Percentiles rank a stretch among this genome's conserved stretches.
Evolutionary conservation across 2,888 invertebrate species (phyloP).

Genomic region (Phengaris alcon): DNA sequence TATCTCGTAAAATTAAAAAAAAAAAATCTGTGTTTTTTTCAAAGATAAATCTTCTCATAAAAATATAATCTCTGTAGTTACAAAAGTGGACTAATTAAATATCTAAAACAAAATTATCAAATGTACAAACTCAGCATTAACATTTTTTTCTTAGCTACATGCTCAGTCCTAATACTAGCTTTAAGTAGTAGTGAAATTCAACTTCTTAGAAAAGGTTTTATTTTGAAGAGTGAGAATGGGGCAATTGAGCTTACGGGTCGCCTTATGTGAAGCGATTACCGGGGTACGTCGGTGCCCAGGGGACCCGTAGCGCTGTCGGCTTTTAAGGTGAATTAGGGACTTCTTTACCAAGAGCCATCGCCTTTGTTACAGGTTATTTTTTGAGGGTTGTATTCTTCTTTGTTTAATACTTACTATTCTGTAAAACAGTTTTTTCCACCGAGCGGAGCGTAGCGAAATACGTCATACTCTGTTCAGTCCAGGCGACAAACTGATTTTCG

Average conservation of each 20-base stretch:
- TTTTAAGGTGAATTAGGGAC: conserved; percentile 16
- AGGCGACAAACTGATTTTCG: too few species aligned
- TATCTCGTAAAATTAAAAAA: too few species aligned
- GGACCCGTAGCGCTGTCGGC: conserved; percentile 7
- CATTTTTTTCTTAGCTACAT: background rate
- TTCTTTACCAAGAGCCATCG: conserved; percentile 2
- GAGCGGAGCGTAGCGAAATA: too few species aligned
- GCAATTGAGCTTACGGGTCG: conserved; percentile 23
- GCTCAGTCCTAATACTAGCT: background rate
- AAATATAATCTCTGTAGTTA: too few species aligned
- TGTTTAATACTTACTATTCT: too few species aligned
- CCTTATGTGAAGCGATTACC: conserved; percentile 23
- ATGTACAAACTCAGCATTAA: background rate
- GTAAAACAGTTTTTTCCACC: too few species aligned
- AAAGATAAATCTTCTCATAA: too few species aligned
- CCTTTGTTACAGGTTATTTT: background rate
- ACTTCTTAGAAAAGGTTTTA: background rate
- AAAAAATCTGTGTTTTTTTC: too few species aligned
- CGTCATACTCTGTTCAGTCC: too few species aligned
- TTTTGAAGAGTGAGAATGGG: conserved; percentile 21
- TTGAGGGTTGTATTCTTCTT: background rate
- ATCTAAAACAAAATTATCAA: too few species aligned
- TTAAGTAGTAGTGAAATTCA: background rate
- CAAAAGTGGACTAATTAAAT: too few species aligned
- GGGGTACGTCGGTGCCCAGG: background rate